Conservation (phyloP, 2,888 invertebrate species). For the Drosophila setosimentum region DNA sequence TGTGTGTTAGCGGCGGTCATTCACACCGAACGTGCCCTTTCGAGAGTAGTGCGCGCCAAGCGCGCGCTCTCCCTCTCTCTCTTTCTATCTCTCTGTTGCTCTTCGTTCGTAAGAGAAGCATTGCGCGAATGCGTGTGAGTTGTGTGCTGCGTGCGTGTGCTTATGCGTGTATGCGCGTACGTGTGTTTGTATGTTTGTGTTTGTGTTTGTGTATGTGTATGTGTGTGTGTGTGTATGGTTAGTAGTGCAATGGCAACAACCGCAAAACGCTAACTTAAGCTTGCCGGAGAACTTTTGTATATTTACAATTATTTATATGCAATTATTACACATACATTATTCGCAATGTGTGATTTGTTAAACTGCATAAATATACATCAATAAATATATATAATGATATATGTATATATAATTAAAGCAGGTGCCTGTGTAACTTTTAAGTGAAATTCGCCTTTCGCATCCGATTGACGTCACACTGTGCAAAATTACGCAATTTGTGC, state of each 20-base stretch:
- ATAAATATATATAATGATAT: neutral
- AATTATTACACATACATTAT: conserved; percentile 21
- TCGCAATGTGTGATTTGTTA: conserved; percentile 4
- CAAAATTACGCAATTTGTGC: conserved; percentile 70
- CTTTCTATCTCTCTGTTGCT: conserved; percentile 6
- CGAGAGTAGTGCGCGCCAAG: conserved; percentile 55
- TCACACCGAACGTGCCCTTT: conserved; percentile 84
- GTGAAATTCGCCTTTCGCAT: conserved; percentile 30
- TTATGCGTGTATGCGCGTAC: conserved; percentile 24
- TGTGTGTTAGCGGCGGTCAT: conserved; percentile 85
- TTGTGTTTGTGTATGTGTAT: conserved; percentile 12
- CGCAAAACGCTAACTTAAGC: conserved; percentile 55
- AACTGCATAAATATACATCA: neutral
- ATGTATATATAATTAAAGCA: conserved; percentile 6
- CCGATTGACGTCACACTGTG: conserved; percentile 66
- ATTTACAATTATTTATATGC: conserved; percentile 27
- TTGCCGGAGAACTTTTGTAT: conserved; percentile 21
- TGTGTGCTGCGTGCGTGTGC: conserved; percentile 16
- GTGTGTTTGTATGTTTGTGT: conserved; percentile 1
- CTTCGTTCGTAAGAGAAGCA: conserved; percentile 42
- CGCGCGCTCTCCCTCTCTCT: conserved; percentile 32
- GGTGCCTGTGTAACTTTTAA: conserved; percentile 16
- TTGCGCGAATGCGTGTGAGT: conserved; percentile 34
- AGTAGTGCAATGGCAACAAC: conserved; percentile 56
- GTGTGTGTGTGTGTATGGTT: conserved; percentile 19